Conservation (phyloP, 1,140 invertebrate species). For the Aphelenchoides besseyi region DNA sequence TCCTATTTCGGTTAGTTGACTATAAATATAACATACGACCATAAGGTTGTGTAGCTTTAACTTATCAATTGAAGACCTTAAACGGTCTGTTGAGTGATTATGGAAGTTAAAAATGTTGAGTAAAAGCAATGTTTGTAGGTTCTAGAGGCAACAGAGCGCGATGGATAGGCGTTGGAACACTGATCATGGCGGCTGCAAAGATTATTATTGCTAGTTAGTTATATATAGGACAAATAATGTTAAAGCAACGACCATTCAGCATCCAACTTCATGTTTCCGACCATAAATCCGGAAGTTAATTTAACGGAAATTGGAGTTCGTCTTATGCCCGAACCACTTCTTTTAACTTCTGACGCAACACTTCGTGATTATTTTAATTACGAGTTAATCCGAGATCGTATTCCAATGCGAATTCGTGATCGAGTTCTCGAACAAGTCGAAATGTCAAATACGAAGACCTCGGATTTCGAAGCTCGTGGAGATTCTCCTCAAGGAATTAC, state of each 20-base stretch:
- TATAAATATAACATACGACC: no score
- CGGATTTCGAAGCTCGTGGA: constrained; percentile 19
- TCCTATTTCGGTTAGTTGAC: constrained; percentile 62
- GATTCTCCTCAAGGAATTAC: not conserved
- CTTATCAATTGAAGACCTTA: no score
- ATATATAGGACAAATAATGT: not conserved
- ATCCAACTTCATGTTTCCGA: constrained; percentile 60
- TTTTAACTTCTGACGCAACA: constrained; percentile 42
- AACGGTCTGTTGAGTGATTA: no score
- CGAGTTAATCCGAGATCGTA: constrained; percentile 46
- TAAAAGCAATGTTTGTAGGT: no score
- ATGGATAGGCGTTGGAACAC: constrained; percentile 58
- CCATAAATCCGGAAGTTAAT: constrained; percentile 46
- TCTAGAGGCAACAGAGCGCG: constrained; percentile 51
- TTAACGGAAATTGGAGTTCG: constrained; percentile 49
- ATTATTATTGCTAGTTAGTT: constrained; percentile 41
- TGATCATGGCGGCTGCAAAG: constrained; percentile 61
- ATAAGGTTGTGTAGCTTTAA: no score
- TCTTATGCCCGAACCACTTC: constrained; percentile 23
- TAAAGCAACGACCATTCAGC: constrained; percentile 16
- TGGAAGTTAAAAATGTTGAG: no score
- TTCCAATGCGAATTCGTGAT: constrained; percentile 30
- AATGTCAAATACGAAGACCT: constrained; percentile 26
- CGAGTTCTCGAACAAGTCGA: not conserved
- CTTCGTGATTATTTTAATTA: constrained; percentile 46